A percentile compares a stretch with the other conserved stretches of the same genome.
Conservation (phyloP, 2,888 invertebrate species). For the Galerucella pusilla region DNA sequence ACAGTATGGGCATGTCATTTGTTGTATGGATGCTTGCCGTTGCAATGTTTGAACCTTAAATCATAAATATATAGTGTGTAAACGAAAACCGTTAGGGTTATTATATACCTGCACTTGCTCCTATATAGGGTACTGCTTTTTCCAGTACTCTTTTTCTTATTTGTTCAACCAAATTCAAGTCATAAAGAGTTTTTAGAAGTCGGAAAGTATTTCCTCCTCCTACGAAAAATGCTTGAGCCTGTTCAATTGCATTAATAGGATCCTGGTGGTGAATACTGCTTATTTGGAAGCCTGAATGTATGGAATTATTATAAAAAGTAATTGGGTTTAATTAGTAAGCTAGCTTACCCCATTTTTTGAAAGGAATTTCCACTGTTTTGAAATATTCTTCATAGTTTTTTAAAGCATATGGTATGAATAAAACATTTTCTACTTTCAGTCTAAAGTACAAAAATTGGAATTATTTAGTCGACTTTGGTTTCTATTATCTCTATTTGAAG, state of each 20-base stretch:
- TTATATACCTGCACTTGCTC: constrained; percentile 77
- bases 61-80: background rate
- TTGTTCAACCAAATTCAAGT: constrained; percentile 72
- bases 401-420: constrained; percentile 83
- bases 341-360: constrained; percentile 72
- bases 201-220: constrained; percentile 87
- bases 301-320: background rate
- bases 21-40: constrained; percentile 84
- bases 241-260: constrained; percentile 69
- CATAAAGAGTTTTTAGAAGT: constrained; percentile 77
- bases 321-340: constrained; percentile 1
- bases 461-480: background rate
- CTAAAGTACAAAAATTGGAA: constrained; percentile 60
- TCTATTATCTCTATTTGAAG: background rate
- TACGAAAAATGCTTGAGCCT: constrained; percentile 78
- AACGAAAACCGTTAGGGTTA: constrained; percentile 1
- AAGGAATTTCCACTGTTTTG: constrained; percentile 69
- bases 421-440: constrained; percentile 71
- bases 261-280: constrained; percentile 74
- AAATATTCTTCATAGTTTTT: constrained; percentile 76
- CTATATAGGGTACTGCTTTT: constrained; percentile 78
- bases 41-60: constrained; percentile 76
- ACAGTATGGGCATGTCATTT: constrained; percentile 90
- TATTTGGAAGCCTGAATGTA: constrained; percentile 67
- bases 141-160: constrained; percentile 73